These are phyloP conservation scores for Nothoprocta pentlandii DNA, from an alignment of 2,113 vertebrate genomes.

Conservation along the genomic window DNA sequence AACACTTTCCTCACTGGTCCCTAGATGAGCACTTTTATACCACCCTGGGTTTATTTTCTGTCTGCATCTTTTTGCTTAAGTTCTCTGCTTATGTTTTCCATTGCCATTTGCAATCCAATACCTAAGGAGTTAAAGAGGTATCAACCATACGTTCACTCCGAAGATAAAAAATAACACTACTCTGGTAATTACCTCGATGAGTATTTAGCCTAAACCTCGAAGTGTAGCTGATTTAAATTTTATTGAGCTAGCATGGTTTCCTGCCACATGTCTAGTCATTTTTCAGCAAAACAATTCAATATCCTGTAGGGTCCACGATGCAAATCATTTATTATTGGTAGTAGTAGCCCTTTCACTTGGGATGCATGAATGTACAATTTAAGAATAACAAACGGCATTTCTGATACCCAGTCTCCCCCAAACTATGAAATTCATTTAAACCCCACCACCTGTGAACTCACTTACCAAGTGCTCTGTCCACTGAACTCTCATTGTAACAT, in stretches of 20 bases:
- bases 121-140: background rate
- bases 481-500: background rate
- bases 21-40: background rate
- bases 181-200: slow-evolving; percentile 20
- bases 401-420: background rate
- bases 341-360: slow-evolving; percentile 18
- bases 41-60: slow-evolving; percentile 21
- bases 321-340: slow-evolving; percentile 32
- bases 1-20: background rate
- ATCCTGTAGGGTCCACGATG: background rate
- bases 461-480: background rate
- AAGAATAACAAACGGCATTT: slow-evolving; percentile 27
- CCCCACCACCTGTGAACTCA: background rate
- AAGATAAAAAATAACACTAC: background rate
- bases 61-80: slow-evolving; percentile 1
- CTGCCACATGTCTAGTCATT: slow-evolving; percentile 58
- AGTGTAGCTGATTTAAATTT: slow-evolving; percentile 51
- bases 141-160: background rate
- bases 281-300: slow-evolving; percentile 33
- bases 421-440: background rate
- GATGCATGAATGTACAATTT: background rate
- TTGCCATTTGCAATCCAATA: background rate
- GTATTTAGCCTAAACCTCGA: slow-evolving; percentile 34
- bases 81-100: background rate
- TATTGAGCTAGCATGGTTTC: slow-evolving; percentile 41